Conservation (phyloP, 1,140 invertebrate species). For the Psilanteris sp. region DNA sequence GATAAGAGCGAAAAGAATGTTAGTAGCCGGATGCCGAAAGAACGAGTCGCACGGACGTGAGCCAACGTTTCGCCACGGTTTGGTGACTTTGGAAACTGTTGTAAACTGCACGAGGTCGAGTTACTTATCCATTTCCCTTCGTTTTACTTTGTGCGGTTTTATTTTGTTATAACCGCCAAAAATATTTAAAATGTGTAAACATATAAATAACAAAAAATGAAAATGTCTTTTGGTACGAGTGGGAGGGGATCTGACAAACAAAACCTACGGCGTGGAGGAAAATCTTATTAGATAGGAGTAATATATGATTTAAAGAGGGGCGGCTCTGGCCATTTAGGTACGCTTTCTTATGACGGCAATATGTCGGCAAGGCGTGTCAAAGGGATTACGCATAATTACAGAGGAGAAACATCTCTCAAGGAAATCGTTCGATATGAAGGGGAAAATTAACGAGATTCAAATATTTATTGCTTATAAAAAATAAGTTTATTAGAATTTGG, state of each 20-base stretch:
- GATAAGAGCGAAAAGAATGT: slow-evolving; percentile 71
- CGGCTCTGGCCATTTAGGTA: slow-evolving; percentile 5
- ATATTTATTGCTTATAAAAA: too few species aligned
- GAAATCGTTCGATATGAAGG: slow-evolving; percentile 1
- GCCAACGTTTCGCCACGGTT: slow-evolving; percentile 66
- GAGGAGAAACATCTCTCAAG: slow-evolving; percentile 1
- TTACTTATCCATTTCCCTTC: slow-evolving; percentile 37
- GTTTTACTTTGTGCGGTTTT: background rate
- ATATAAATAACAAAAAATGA: too few species aligned
- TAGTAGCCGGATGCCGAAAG: slow-evolving; percentile 68
- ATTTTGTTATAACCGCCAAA: too few species aligned
- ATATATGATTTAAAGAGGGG: slow-evolving; percentile 11
- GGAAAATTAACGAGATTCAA: too few species aligned
- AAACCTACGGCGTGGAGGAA: background rate
- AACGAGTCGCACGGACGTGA: slow-evolving; percentile 68
- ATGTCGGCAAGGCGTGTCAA: slow-evolving; percentile 24
- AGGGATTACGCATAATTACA: slow-evolving; percentile 13
- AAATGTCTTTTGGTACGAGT: too few species aligned
- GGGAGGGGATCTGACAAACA: too few species aligned
- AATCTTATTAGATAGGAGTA: slow-evolving; percentile 14
- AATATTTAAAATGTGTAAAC: too few species aligned
- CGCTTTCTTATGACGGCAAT: slow-evolving; percentile 5
- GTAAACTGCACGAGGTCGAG: slow-evolving; percentile 40
- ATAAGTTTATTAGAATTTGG: too few species aligned
- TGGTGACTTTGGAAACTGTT: slow-evolving; percentile 61